Base-by-base conservation (phyloP, 2,888 invertebrate genomes). In the Graphium colonna region DNA sequence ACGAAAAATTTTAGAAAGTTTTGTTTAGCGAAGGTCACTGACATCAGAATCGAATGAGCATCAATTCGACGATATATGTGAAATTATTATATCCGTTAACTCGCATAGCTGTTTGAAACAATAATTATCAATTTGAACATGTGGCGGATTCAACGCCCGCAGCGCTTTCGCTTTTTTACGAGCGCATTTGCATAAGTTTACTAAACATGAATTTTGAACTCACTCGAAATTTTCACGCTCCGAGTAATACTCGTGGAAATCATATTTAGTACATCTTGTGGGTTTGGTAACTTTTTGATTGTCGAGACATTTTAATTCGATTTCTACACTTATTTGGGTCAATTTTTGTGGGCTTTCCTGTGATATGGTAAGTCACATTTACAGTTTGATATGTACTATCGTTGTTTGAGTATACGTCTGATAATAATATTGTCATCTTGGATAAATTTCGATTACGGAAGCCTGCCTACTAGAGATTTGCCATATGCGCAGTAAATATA, bases 1-100 rank as follows among this genome's bases (percentile, higher is more conserved):
- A n/a, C n/a, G n/a, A n/a, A n/a, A n/a, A n/a, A n/a, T n/a, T n/a
- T 47, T 42, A 52, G 52, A 52, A 52, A 52, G 42, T 52, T 17
- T 3, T 16, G 13, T 36, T 36, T 21, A 3, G 15, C 41, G 36
- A 52, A 46, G 33, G 42, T 52, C 36, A 42, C 40, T 40, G 31
- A 36, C 33, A 15, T 8, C 13, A 17, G 39, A 38, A 36, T 33
- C n/a, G n/a, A 38, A 33, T 4, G 18, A 16, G 17, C 26, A 51
- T 3, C 7, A 43, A 40, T 18, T 31, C 31, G 31, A 38, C 9
- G 3, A 31, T 31, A 7, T 9, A 31, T 31, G 31, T 31, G 31
- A 31, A 31, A 9, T 31, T 31, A 31, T 31, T 10, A 3, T 31
- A 1, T 31, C 10, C 31, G 31, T 10, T 33, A 33, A 33, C 33